Evolutionary conservation across 2,888 invertebrate species (phyloP).

Genomic region (Ormyrus pomaceus): DNA sequence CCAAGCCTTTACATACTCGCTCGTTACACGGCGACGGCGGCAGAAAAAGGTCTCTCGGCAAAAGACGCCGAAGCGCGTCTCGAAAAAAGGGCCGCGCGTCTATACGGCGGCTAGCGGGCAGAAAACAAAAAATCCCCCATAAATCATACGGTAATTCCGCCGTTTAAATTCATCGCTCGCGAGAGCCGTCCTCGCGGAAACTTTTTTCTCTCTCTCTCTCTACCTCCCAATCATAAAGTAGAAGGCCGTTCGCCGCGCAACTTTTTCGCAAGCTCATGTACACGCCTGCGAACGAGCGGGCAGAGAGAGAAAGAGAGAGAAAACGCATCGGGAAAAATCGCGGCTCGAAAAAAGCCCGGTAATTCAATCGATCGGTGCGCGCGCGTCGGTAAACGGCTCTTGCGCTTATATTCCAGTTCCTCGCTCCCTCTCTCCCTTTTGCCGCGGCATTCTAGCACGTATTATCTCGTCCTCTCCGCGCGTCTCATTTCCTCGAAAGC

Average conservation of each 20-base stretch:
- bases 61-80: background rate
- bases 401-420: conserved; percentile 39
- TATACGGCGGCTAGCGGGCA: background rate
- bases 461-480: conserved; percentile 40
- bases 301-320: background rate
- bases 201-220: conserved; percentile 18
- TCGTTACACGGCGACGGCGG: background rate
- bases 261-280: conserved; percentile 34
- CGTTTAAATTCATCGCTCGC: conserved; percentile 59
- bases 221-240: conserved; percentile 48
- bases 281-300: background rate
- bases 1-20: background rate
- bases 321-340: conserved; percentile 21
- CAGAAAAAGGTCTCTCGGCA: background rate
- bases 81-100: background rate
- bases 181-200: conserved; percentile 43
- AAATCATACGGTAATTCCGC: conserved; percentile 57
- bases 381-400: conserved; percentile 13
- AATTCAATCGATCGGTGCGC: conserved; percentile 54
- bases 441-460: conserved; percentile 51
- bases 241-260: conserved; percentile 9
- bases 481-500: conserved; percentile 44
- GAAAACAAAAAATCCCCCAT: conserved; percentile 39
- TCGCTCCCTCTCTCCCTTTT: background rate
- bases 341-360: conserved; percentile 41